A percentile compares a stretch with the other conserved stretches of the same genome.
These are phyloP conservation scores for Platynereis dumerilii DNA, from an alignment of 2,888 invertebrate species.

Conservation along the genomic window DNA sequence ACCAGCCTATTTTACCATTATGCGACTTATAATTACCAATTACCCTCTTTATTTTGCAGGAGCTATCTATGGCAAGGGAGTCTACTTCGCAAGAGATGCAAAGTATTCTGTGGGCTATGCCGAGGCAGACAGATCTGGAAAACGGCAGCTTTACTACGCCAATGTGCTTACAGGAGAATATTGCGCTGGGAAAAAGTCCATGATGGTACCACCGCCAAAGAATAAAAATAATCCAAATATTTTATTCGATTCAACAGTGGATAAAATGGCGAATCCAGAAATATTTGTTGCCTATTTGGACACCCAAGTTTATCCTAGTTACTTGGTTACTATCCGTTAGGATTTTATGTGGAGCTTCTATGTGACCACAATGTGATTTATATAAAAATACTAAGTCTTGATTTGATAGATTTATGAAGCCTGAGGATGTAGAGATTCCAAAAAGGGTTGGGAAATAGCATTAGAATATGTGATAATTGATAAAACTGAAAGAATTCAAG, in stretches of 20 bases:
- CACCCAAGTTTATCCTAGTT: background rate
- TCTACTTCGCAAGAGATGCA: background rate
- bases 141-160: background rate
- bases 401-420: too few species aligned
- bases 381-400: too few species aligned
- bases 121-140: background rate
- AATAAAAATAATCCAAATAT: background rate
- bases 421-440: too few species aligned
- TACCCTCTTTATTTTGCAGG: too few species aligned
- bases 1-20: too few species aligned
- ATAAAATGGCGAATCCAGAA: background rate
- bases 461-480: too few species aligned
- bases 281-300: background rate
- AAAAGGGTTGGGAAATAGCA: too few species aligned
- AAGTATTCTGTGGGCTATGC: background rate
- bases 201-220: background rate
- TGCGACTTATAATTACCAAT: too few species aligned
- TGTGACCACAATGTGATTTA: too few species aligned
- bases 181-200: background rate
- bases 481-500: too few species aligned
- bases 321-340: background rate
- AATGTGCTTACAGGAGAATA: conserved; percentile 4
- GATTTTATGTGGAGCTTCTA: too few species aligned
- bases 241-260: background rate
- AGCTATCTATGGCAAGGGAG: background rate